Evolutionary conservation across 2,888 invertebrate genomes (phyloP), one percentile per base, ranked within the genome.

Genomic region (Drepanosiphum platanoidis): DNA sequence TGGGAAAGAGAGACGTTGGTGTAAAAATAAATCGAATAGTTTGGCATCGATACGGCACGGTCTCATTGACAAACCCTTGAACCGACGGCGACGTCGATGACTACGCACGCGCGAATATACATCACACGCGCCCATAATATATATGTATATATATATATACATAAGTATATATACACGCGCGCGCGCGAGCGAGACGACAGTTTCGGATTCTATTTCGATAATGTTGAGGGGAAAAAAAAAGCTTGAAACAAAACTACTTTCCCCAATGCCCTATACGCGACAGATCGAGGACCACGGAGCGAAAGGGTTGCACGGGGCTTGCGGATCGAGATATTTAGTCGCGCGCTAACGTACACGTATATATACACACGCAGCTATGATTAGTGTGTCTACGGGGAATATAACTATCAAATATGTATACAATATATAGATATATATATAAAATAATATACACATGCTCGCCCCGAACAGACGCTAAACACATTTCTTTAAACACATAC

Each of bases 21-120:
- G n/a, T 84, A 84, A 84, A 84, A 84, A 84, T 84, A 84, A 84
- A 84, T 84, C 83, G 83, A 84, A 84, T 84, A 84, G 66, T 84
- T 84, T 84, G 83, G 83, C 83, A 84, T 84, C 75, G 66, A 66
- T 68, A 66, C 74, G 18, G 46, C 52, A 68, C 52, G 68, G 83
- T 84, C 83, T 84, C 83, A 84, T 84, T 84, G 83, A 84, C 83
- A 75, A 84, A 84, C 83, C 75, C 83, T 83, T 83, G 83, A 83
- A 83, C 82, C 72, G 71, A 18, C 80, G 3, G 18, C 32, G 68
- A 36, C 36, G 70, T 18, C 46, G 39, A 70, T 46, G 32, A 15
- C 64, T 46, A 70, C 68, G 70, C 52, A 70, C 52, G 52, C 34
- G 27, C 52, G 79, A 79, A 70, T 79, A 68, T 68, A 34, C 68